Evolutionary conservation across 2,113 vertebrate genomes (phyloP).

Genomic region (Psephotus haematonotus): DNA sequence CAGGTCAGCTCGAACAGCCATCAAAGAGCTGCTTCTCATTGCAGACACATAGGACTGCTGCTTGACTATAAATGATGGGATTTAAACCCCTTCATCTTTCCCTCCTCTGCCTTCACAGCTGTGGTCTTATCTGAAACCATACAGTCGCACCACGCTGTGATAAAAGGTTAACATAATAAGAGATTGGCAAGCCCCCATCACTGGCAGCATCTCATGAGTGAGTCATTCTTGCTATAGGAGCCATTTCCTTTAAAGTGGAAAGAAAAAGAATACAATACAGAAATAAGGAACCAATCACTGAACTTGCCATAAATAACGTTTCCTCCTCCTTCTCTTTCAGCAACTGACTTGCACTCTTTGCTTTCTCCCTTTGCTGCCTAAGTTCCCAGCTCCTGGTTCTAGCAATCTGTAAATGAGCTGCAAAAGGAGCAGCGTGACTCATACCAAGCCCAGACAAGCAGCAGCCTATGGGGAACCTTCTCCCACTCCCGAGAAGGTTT

Average conservation of each 20-base stretch:
- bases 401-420: slow-evolving; percentile 50
- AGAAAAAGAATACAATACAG: slow-evolving; percentile 3
- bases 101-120: neutral
- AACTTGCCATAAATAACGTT: slow-evolving; percentile 46
- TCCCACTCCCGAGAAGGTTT: slow-evolving; percentile 44
- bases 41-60: neutral
- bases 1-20: neutral
- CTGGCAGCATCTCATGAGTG: neutral
- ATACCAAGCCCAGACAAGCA: slow-evolving; percentile 52
- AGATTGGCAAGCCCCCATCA: neutral
- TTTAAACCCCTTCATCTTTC: neutral
- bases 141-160: neutral
- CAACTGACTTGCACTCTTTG: neutral
- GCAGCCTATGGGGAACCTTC: slow-evolving; percentile 54
- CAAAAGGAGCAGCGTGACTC: slow-evolving; percentile 44
- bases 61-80: neutral
- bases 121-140: neutral
- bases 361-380: neutral
- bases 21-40: neutral
- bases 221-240: slow-evolving; percentile 34
- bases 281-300: slow-evolving; percentile 22
- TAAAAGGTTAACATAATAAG: slow-evolving; percentile 12
- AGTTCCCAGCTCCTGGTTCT: slow-evolving; percentile 33
- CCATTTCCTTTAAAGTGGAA: slow-evolving; percentile 11
- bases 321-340: neutral